Percentiles rank a stretch among this genome's conserved stretches.
These are phyloP conservation scores for Panopea generosa DNA, from an alignment of 2,888 invertebrate species.

Conservation along the genomic window DNA sequence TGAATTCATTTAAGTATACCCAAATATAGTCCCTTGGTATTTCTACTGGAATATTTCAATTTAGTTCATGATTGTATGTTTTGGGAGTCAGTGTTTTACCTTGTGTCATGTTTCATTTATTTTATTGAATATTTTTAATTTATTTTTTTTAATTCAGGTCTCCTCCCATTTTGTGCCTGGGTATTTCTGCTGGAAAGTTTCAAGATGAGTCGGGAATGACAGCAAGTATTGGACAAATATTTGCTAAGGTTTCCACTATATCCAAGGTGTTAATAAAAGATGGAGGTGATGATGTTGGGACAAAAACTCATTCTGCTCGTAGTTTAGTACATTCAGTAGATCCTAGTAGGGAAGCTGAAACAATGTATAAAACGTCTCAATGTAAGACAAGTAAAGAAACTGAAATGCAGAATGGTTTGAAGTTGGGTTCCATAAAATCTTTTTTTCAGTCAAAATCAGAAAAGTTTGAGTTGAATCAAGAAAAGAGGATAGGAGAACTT, in stretches of 20 bases:
- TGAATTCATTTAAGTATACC: too few relatives aligned
- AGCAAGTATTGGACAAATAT: constrained; percentile 63
- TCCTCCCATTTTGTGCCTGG: constrained; percentile 90
- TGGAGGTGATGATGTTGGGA: not conserved
- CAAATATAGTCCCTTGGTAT: too few relatives aligned
- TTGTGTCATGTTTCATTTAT: too few relatives aligned
- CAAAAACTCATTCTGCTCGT: constrained; percentile 3
- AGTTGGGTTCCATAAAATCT: constrained; percentile 5
- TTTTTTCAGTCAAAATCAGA: constrained; percentile 8
- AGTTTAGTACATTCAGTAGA: too few relatives aligned
- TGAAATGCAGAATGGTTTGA: not conserved
- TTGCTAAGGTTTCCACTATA: constrained; percentile 37
- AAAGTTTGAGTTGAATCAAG: not conserved
- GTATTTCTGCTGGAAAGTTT: constrained; percentile 93
- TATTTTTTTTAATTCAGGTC: constrained; percentile 79
- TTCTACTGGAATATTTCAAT: too few relatives aligned
- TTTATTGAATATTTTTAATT: too few relatives aligned
- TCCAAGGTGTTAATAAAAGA: not conserved
- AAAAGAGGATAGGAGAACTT: not conserved
- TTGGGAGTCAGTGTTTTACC: too few relatives aligned
- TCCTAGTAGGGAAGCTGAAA: not conserved
- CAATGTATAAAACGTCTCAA: not conserved
- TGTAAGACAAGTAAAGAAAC: too few relatives aligned
- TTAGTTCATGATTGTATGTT: too few relatives aligned
- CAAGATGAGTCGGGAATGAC: constrained; percentile 58